phyloP scores from a whole-genome alignment of 2,888 invertebrate genomes.

The Agrilus cyanescens region DNA sequence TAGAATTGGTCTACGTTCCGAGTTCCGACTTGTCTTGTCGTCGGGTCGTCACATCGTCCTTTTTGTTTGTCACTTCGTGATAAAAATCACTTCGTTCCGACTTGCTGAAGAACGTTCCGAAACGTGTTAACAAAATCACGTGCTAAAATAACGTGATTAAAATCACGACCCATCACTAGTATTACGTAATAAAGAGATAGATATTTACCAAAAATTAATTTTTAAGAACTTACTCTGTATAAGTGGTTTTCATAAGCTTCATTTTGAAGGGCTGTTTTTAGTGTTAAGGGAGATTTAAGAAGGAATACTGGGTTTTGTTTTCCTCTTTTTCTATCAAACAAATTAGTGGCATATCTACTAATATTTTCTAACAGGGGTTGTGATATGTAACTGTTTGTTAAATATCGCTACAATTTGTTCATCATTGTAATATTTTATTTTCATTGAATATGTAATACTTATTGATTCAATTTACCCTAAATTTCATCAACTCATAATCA shows the following conservation, averaged over 20 bases:
- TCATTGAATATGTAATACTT: neutral
- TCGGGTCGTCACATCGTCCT: too few relatives aligned
- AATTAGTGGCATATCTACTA: slow-evolving; percentile 15
- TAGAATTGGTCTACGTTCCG: too few relatives aligned
- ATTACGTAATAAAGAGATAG: too few relatives aligned
- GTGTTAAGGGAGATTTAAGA: slow-evolving; percentile 13
- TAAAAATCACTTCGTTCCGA: too few relatives aligned
- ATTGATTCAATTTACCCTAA: slow-evolving; percentile 9
- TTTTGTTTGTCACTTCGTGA: too few relatives aligned
- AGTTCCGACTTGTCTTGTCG: too few relatives aligned
- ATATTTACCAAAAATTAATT: too few relatives aligned
- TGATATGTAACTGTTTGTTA: slow-evolving; percentile 16
- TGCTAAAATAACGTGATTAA: too few relatives aligned
- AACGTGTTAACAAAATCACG: too few relatives aligned
- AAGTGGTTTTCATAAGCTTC: slow-evolving; percentile 20
- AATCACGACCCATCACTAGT: too few relatives aligned
- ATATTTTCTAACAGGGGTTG: slow-evolving; percentile 14
- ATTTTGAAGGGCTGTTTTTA: slow-evolving; percentile 17
- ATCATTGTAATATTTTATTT: neutral
- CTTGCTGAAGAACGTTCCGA: too few relatives aligned
- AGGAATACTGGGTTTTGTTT: slow-evolving; percentile 18
- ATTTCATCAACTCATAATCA: slow-evolving; percentile 12
- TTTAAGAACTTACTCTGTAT: slow-evolving; percentile 10
- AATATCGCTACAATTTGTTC: slow-evolving; percentile 11
- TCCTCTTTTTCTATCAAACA: slow-evolving; percentile 18